Conservation (phyloP, 2,888 invertebrate species). For the Neoitamus cyanurus region DNA sequence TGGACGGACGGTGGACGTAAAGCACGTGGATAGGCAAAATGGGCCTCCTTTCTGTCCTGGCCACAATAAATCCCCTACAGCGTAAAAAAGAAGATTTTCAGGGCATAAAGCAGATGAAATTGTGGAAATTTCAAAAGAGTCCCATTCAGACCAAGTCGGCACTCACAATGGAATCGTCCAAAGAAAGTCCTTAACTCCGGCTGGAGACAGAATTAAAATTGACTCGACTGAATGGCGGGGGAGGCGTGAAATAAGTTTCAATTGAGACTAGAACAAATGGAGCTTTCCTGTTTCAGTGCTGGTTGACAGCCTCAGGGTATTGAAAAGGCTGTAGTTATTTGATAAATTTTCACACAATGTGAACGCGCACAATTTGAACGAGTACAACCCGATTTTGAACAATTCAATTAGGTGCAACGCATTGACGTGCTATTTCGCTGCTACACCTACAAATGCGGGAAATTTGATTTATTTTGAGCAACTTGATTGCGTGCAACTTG, state of each 20-base stretch:
- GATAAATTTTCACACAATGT: background rate
- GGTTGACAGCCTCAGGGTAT: background rate
- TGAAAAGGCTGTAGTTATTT: background rate
- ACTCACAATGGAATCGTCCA: background rate
- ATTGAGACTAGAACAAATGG: background rate
- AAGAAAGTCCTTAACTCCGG: background rate
- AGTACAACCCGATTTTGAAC: background rate
- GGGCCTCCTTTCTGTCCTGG: background rate
- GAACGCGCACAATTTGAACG: background rate
- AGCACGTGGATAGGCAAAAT: background rate
- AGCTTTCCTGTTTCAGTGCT: background rate
- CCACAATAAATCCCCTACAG: background rate
- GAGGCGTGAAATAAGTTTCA: background rate
- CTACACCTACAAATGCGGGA: background rate
- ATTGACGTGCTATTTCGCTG: background rate
- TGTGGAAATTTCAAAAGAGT: background rate
- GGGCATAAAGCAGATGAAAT: background rate
- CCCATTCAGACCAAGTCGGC: background rate
- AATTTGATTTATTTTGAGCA: background rate
- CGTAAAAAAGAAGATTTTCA: background rate
- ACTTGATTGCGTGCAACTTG: background rate
- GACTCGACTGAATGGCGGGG: background rate
- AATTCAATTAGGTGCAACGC: background rate
- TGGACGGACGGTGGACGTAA: background rate
- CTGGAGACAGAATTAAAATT: background rate